Evolutionary conservation across 2,797 vertebrate species (phyloP).

Genomic region (Poeciliopsis gracilis): DNA sequence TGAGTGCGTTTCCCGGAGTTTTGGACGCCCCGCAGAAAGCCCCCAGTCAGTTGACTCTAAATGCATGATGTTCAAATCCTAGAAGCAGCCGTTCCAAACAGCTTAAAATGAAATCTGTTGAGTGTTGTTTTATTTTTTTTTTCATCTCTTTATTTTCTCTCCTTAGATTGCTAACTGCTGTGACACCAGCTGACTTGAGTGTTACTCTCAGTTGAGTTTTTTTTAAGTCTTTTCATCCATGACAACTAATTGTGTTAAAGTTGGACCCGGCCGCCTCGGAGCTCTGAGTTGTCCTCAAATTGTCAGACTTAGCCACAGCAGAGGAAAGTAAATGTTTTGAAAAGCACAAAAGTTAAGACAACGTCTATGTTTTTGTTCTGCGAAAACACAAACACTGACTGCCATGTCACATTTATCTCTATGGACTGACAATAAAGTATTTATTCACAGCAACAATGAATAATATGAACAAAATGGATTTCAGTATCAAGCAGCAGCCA

Average conservation of each 20-base stretch:
- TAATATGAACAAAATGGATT: neutral
- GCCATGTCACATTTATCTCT: neutral
- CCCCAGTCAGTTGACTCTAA: neutral
- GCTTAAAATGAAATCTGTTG: slow-evolving; percentile 15
- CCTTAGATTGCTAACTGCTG: slow-evolving; percentile 13
- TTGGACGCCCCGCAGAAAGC: slow-evolving; percentile 3
- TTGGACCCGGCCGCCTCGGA: slow-evolving; percentile 4
- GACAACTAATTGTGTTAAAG: slow-evolving; percentile 6
- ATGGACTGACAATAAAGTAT: neutral
- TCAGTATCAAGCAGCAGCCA: neutral
- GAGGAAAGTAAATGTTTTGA: neutral
- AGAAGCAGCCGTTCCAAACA: slow-evolving; percentile 19
- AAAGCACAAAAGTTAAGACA: neutral
- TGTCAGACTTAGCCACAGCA: neutral
- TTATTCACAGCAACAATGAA: neutral
- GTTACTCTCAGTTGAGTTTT: neutral
- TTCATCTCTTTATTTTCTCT: slow-evolving; percentile 27
- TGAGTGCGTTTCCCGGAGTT: neutral
- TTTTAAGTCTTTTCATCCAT: slow-evolving; percentile 4
- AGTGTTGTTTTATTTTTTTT: neutral
- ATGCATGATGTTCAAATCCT: slow-evolving; percentile 8
- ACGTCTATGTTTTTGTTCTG: slow-evolving; percentile 5
- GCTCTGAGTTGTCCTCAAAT: slow-evolving; percentile 10
- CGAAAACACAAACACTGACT: neutral
- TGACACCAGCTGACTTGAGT: neutral